phyloP scores from a whole-genome alignment of 1,140 invertebrate species.

The Pissodes strobi region DNA sequence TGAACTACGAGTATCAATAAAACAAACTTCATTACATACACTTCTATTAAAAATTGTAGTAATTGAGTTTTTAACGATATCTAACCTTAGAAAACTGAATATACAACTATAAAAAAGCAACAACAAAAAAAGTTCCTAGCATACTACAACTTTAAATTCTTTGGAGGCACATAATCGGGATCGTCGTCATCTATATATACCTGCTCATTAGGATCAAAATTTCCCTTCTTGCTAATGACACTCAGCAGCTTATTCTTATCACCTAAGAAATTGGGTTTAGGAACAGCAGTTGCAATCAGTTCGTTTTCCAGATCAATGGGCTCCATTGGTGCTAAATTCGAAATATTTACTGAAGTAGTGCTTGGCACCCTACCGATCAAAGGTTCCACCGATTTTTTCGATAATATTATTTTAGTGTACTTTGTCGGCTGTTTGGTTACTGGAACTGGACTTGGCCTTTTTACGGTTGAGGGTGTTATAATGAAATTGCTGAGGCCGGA shows the following conservation, averaged over 20 bases:
- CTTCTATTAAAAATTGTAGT: too few species aligned
- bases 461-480: slow-evolving; percentile 39
- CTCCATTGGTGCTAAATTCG: slow-evolving; percentile 12
- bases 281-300: slow-evolving; percentile 35
- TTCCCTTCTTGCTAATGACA: slow-evolving; percentile 8
- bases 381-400: slow-evolving; percentile 52
- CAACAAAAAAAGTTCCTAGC: too few species aligned
- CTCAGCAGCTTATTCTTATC: slow-evolving; percentile 14
- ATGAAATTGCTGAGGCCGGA: slow-evolving; percentile 44
- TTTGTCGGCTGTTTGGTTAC: slow-evolving; percentile 52
- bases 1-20: too few species aligned
- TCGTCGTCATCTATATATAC: slow-evolving; percentile 36
- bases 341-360: neutral
- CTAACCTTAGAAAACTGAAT: too few species aligned
- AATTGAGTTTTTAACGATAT: too few species aligned
- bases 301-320: slow-evolving; percentile 44
- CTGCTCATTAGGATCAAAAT: slow-evolving; percentile 1
- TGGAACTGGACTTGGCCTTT: slow-evolving; percentile 32
- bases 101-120: too few species aligned
- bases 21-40: too few species aligned
- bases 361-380: neutral
- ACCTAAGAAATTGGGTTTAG: slow-evolving; percentile 24
- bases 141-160: slow-evolving; percentile 36
- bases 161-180: slow-evolving; percentile 44
- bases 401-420: slow-evolving; percentile 62